Conservation (phyloP, 1,140 invertebrate genomes). For the Scylla paramamosain region DNA sequence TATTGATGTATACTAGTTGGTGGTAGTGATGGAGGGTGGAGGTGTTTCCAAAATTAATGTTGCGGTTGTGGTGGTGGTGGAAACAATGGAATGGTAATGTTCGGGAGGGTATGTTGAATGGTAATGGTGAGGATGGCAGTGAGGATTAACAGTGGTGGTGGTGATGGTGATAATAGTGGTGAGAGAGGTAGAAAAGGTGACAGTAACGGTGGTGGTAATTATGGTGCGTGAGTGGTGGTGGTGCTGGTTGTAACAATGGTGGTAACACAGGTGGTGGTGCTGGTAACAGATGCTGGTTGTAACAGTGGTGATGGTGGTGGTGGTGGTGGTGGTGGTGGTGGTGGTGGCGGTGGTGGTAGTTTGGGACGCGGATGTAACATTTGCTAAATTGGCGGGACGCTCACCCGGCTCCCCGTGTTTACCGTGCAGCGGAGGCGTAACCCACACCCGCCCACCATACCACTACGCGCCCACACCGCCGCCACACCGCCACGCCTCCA, state of each 20-base stretch:
- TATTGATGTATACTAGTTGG: too few species aligned
- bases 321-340: not conserved
- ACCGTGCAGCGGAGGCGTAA: conserved; percentile 58
- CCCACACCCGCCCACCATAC: conserved; percentile 38
- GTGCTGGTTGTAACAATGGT: not conserved
- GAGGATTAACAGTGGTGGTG: not conserved
- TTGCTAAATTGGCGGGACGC: conserved; percentile 73
- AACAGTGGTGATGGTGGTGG: not conserved
- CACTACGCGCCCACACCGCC: not conserved
- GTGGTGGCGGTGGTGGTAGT: conserved; percentile 46
- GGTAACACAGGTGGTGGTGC: not conserved
- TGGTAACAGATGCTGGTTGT: not conserved
- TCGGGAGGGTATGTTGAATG: too few species aligned
- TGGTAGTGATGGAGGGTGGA: too few species aligned
- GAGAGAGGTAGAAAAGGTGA: not conserved
- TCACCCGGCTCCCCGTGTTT: conserved; percentile 71
- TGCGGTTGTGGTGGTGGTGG: too few species aligned
- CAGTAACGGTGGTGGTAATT: not conserved
- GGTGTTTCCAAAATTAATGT: too few species aligned
- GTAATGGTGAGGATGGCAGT: too few species aligned
- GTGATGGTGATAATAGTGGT: not conserved
- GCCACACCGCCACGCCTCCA: not conserved
- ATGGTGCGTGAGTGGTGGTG: not conserved
- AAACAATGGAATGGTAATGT: too few species aligned
- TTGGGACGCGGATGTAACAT: conserved; percentile 73